Evolutionary conservation across 92 coral and sea anemone genomes (phyloP).

Genomic region (Palythoa grandis): DNA sequence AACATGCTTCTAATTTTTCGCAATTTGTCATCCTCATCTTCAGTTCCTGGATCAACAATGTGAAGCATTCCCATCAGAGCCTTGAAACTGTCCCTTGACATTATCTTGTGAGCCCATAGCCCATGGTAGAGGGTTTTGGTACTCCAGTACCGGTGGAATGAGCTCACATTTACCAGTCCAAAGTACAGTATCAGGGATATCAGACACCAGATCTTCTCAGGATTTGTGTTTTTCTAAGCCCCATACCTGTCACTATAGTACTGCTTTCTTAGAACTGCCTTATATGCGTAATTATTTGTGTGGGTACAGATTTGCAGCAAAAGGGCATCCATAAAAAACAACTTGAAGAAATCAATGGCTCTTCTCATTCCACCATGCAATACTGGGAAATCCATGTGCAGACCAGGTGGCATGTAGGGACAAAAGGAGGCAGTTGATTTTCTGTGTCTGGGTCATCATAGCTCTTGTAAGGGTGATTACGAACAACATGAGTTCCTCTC

Average conservation of each 20-base stretch:
- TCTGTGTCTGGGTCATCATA: conserved; percentile 43
- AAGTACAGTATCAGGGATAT: conserved; percentile 47
- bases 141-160: conserved; percentile 50
- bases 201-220: conserved; percentile 13
- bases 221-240: conserved; percentile 27
- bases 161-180: conserved; percentile 34
- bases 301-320: conserved; percentile 28
- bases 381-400: conserved; percentile 31
- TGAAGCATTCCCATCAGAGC: conserved; percentile 45
- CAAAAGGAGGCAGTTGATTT: conserved; percentile 44
- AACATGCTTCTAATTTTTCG: conserved; percentile 13
- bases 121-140: conserved; percentile 52
- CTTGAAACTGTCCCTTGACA: conserved; percentile 44
- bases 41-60: conserved; percentile 35
- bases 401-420: conserved; percentile 38
- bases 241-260: conserved; percentile 46
- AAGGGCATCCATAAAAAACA: conserved; percentile 45
- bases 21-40: conserved; percentile 20
- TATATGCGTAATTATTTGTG: conserved; percentile 32
- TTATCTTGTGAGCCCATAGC: conserved; percentile 23
- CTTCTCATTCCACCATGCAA: conserved; percentile 21
- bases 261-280: conserved; percentile 28
- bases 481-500: conserved; percentile 25
- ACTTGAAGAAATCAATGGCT: conserved; percentile 39
- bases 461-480: conserved; percentile 12